Evolutionary conservation across 2,113 vertebrate genomes (phyloP), one percentile per base, ranked within the genome.

Genomic region (Oreochromis niloticus): DNA sequence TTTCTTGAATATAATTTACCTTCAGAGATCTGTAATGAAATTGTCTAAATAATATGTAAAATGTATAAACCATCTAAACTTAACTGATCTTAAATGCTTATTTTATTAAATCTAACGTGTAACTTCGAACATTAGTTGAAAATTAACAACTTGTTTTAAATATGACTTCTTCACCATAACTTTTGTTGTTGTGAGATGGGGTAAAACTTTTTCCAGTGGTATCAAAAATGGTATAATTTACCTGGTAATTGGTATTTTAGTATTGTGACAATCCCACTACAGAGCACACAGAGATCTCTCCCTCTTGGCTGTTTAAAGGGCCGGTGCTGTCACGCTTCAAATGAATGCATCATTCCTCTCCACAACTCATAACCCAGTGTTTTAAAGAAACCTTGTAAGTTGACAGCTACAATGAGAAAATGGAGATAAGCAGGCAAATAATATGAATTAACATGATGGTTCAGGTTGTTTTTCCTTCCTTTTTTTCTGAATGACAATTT

Each of bases 51-150:
- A 56, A 32, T 17, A 34, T 61, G 59, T 63, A 63, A 36, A 63
- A 36, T 63, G 32, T 36, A 36, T 63, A 63, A 63, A 61, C 30
- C 16, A 61, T 61, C 57, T 34, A 63, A 63, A 36, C 32, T 63
- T 4, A 63, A n/a, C 14, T 63, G 0, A 63, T n/a, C 32, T 63
- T 63, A 36, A 0, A 63, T 63, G 12, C 0, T 63, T 63, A 63
- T 63, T 0, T 63, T 36, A n/a, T 66, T 66, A 66, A 66, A 66
- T 66, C 0, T 6, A 32, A 32, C 1, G 1, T 59, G 27, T 59
- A 32, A 59, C 57, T 63, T 63, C 0, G 2, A 63, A 36, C 32
- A 63, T n/a, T 63, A 0, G 9, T n/a, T 66, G 32, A 66, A 36
- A 66, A 36, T 66, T 12, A 36, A 66, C 32, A 66, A 36, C 17